Conservation (phyloP, 2,113 vertebrate genomes). For the Dipodomys stephensi region DNA sequence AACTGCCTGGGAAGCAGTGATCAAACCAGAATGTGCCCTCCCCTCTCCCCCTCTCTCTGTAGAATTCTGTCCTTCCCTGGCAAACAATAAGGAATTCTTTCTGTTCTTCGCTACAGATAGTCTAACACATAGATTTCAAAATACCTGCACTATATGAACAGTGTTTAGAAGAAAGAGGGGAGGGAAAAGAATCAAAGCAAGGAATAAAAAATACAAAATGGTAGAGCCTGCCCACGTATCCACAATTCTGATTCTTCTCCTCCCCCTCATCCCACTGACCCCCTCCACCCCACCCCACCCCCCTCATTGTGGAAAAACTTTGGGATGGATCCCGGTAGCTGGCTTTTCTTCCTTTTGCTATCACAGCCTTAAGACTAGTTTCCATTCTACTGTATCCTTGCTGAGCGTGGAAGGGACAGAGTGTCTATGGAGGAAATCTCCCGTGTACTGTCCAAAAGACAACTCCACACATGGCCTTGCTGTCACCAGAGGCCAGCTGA, state of each 20-base stretch:
- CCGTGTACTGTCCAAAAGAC: conserved; percentile 34
- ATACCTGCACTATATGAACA: conserved; percentile 48
- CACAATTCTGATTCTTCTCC: background rate
- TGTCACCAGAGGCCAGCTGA: conserved; percentile 22
- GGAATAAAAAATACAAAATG: conserved; percentile 48
- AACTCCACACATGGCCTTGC: background rate
- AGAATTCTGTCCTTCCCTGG: conserved; percentile 63
- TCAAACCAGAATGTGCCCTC: background rate
- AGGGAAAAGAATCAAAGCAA: conserved; percentile 53
- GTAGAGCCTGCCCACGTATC: background rate
- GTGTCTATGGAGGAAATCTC: background rate
- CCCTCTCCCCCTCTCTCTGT: background rate
- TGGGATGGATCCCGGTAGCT: background rate
- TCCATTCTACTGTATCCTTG: conserved; percentile 48
- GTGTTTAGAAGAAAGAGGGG: conserved; percentile 53
- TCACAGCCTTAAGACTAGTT: conserved; percentile 28
- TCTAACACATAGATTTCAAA: conserved; percentile 72
- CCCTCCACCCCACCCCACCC: background rate
- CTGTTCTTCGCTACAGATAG: conserved; percentile 72
- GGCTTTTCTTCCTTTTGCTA: background rate
- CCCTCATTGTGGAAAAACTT: background rate
- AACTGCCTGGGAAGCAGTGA: conserved; percentile 50
- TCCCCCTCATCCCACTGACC: no score
- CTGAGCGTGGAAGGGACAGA: conserved; percentile 26
- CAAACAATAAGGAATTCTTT: conserved; percentile 74